Evolutionary conservation across 1,140 invertebrate genomes (phyloP).

Genomic region (Cylas formicarius): DNA sequence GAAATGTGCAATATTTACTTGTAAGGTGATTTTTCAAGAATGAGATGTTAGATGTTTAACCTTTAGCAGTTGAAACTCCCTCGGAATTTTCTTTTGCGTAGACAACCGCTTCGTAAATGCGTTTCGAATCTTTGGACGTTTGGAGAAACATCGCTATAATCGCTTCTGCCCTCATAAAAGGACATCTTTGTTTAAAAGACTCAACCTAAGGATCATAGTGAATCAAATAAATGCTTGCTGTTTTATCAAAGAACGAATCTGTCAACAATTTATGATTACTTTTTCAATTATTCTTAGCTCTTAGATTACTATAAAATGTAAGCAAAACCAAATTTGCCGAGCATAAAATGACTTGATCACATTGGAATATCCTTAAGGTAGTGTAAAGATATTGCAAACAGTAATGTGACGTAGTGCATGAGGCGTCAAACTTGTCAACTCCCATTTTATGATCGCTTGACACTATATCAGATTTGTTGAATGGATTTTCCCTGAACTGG

Average conservation of each 20-base stretch:
- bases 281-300: conserved; percentile 40
- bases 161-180: conserved; percentile 73
- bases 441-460: conserved; percentile 65
- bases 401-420: conserved; percentile 58
- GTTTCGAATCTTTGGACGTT: conserved; percentile 66
- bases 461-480: conserved; percentile 54
- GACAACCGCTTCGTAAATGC: conserved; percentile 55
- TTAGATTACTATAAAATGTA: conserved; percentile 77
- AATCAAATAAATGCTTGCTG: no score
- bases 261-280: no score
- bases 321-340: conserved; percentile 75
- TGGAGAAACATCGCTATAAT: conserved; percentile 76
- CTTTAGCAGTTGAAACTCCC: no score
- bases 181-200: conserved; percentile 79
- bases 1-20: conserved; percentile 70
- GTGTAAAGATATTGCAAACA: conserved; percentile 51
- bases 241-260: background rate
- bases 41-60: no score
- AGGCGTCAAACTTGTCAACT: conserved; percentile 71
- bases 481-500: conserved; percentile 13
- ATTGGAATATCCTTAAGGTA: no score
- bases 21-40: conserved; percentile 61
- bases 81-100: conserved; percentile 71
- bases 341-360: conserved; percentile 81
- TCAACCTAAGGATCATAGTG: conserved; percentile 54